These are phyloP conservation scores for Neocrepidodera transversa DNA, from an alignment of 2,888 invertebrate genomes.

Conservation along the genomic window DNA sequence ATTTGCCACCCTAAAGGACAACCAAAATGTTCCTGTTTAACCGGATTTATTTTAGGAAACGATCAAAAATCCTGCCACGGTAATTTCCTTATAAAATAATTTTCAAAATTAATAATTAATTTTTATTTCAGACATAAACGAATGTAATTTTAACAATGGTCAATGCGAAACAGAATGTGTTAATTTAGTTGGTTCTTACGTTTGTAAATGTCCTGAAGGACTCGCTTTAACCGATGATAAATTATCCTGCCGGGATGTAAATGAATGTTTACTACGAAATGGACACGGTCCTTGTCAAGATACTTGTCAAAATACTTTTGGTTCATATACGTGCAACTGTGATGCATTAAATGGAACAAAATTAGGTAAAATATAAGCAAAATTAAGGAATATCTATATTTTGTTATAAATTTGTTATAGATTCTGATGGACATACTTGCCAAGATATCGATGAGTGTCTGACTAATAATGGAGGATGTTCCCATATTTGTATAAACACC, in stretches of 20 bases:
- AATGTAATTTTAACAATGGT: conserved; percentile 64
- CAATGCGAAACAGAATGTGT: conserved; percentile 65
- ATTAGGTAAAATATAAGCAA: conserved; percentile 55
- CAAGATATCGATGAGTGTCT: conserved; percentile 64
- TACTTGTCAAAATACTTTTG: conserved; percentile 66
- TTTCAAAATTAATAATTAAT: too few relatives aligned
- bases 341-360: conserved; percentile 66
- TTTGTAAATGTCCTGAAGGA: conserved; percentile 66
- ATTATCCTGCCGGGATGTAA: conserved; percentile 62
- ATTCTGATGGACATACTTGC: conserved; percentile 65
- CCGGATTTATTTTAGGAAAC: conserved; percentile 58
- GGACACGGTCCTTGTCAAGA: conserved; percentile 73
- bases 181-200: conserved; percentile 66
- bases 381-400: neutral
- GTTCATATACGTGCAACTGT: conserved; percentile 68
- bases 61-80: conserved; percentile 59
- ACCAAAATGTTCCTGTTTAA: conserved; percentile 60
- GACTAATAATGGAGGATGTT: conserved; percentile 64
- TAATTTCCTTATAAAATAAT: conserved; percentile 43
- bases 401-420: neutral
- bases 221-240: conserved; percentile 57
- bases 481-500: conserved; percentile 67
- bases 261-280: conserved; percentile 69
- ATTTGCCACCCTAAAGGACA: conserved; percentile 57
- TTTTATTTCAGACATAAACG: conserved; percentile 70